Conservation (phyloP, 1,140 invertebrate genomes). For the Holotrichia oblita region DNA sequence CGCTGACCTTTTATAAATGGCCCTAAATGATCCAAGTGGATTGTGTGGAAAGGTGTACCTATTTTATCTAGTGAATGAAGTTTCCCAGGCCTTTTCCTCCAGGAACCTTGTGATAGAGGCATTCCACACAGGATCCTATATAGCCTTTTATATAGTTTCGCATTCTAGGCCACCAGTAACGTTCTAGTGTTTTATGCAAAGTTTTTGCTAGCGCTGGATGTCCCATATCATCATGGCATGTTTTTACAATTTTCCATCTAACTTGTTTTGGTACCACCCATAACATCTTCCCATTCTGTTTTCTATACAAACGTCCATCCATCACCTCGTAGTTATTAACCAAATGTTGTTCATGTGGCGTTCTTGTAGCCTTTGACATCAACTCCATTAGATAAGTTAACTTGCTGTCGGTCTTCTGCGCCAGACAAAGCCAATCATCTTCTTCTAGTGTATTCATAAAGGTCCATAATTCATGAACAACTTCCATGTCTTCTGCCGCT, state of each 20-base stretch:
- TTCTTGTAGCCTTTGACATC: background rate
- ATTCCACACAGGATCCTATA: conserved; percentile 51
- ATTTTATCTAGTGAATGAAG: conserved; percentile 12
- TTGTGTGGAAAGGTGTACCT: conserved; percentile 12
- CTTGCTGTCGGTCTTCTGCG: background rate
- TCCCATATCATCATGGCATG: too few species aligned
- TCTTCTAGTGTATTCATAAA: background rate
- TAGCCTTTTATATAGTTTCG: conserved; percentile 50
- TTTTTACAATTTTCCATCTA: too few species aligned
- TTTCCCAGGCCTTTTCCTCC: conserved; percentile 44
- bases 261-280: too few species aligned
- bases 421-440: background rate
- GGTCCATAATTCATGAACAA: background rate
- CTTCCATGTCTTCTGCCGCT: background rate
- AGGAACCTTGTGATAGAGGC: conserved; percentile 52
- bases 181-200: conserved; percentile 46
- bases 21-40: conserved; percentile 27
- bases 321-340: background rate
- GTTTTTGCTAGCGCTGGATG: conserved; percentile 50
- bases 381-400: background rate
- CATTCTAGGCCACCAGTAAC: conserved; percentile 56
- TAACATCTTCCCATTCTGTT: conserved; percentile 1
- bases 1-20: conserved; percentile 47
- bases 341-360: background rate
- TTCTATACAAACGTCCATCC: too few species aligned